Conservation (phyloP, 2,797 vertebrate genomes). For the Mormyrus proboscirostris region DNA sequence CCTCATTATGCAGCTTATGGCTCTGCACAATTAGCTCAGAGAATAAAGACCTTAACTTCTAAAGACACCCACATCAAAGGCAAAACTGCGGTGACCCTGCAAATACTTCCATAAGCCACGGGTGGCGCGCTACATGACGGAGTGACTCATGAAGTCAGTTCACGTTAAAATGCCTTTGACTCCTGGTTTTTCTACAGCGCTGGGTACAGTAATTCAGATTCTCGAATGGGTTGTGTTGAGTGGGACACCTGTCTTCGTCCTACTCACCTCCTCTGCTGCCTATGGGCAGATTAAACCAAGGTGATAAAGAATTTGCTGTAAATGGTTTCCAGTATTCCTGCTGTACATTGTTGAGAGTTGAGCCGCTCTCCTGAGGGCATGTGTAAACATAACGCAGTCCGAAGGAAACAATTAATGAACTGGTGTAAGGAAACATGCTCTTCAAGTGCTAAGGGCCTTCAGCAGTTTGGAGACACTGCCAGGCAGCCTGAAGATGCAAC, state of each 20-base stretch:
- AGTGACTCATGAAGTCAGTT: background rate
- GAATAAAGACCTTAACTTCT: background rate
- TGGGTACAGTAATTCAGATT: background rate
- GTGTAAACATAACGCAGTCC: slow-evolving; percentile 14
- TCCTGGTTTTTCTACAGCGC: background rate
- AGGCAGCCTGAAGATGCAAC: slow-evolving; percentile 20
- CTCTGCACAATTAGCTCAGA: background rate
- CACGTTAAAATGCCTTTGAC: background rate
- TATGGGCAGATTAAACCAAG: background rate
- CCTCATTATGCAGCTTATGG: background rate
- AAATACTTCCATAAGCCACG: background rate
- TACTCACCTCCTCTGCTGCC: background rate
- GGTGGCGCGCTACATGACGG: background rate
- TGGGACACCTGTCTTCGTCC: background rate
- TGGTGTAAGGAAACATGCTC: background rate
- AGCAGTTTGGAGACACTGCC: background rate
- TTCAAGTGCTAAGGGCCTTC: background rate
- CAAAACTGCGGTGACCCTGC: background rate
- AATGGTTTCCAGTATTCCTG: background rate
- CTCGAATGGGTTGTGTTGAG: background rate
- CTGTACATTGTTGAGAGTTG: slow-evolving; percentile 12
- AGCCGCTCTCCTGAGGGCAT: background rate
- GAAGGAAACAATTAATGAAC: slow-evolving; percentile 37
- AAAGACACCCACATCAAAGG: background rate
- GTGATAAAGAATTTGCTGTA: background rate